Evolutionary conservation across 2,113 vertebrate genomes (phyloP).

Genomic region (Craseonycteris thonglongyai): DNA sequence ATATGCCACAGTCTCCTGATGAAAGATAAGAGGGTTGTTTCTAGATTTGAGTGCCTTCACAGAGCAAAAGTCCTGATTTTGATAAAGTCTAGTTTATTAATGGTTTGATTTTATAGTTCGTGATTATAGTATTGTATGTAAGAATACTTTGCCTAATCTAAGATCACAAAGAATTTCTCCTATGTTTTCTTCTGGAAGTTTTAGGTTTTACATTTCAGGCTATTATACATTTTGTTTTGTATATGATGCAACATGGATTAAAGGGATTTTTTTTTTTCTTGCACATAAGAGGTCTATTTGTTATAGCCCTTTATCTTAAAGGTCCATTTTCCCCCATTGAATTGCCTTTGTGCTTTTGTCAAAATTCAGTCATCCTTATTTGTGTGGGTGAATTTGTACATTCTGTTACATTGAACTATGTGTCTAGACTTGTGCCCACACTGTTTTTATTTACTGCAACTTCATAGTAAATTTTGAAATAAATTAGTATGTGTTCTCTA

Average conservation of each 20-base stretch:
- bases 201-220: background rate
- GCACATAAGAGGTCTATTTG: background rate
- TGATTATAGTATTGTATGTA: background rate
- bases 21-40: background rate
- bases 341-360: background rate
- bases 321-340: background rate
- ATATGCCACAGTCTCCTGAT: background rate
- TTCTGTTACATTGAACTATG: background rate
- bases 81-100: background rate
- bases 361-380: background rate
- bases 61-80: background rate
- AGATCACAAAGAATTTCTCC: background rate
- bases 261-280: background rate
- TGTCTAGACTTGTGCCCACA: background rate
- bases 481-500: background rate
- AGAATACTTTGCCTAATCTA: background rate
- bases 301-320: background rate
- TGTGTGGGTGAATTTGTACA: background rate
- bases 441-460: background rate
- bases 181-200: background rate
- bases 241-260: background rate
- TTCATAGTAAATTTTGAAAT: background rate
- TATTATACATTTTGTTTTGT: background rate
- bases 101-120: background rate
- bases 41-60: background rate